Evolutionary conservation across 2,797 vertebrate genomes (phyloP).

Genomic region (Sebastes cheni): DNA sequence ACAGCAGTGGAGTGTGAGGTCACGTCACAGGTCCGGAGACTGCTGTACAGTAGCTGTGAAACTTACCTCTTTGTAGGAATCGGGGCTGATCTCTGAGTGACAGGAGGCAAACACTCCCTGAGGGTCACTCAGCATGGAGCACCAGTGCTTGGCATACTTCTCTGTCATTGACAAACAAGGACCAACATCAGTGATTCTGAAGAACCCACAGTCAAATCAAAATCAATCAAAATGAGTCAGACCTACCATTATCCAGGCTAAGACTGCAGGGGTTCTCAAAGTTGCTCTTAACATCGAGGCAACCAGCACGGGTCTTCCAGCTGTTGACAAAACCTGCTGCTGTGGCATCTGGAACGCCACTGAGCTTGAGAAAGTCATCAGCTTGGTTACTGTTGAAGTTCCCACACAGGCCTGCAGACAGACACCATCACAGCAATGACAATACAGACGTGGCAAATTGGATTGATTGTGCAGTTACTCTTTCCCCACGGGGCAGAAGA

Average conservation of each 20-base stretch:
- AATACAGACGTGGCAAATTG: neutral
- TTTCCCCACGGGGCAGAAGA: neutral
- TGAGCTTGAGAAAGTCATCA: conserved; percentile 76
- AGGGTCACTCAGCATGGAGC: conserved; percentile 81
- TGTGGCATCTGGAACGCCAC: conserved; percentile 75
- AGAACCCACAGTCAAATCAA: neutral
- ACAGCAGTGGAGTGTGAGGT: neutral
- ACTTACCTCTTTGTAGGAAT: conserved; percentile 81
- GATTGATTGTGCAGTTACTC: neutral
- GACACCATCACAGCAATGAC: neutral
- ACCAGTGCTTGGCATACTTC: conserved; percentile 89
- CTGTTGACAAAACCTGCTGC: conserved; percentile 77
- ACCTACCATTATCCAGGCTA: conserved; percentile 75
- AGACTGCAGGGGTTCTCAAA: conserved; percentile 78
- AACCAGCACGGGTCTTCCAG: conserved; percentile 73
- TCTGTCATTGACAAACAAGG: conserved; percentile 73
- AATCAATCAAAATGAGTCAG: neutral
- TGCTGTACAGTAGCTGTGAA: neutral
- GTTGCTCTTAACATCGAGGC: conserved; percentile 63
- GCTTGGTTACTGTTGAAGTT: conserved; percentile 79
- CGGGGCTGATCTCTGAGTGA: conserved; percentile 83
- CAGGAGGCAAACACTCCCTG: conserved; percentile 84
- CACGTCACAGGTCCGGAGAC: neutral
- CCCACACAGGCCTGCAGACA: conserved; percentile 75
- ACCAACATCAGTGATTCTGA: neutral